Conservation (phyloP, 2,888 invertebrate genomes). For the Platypus cylindrus region DNA sequence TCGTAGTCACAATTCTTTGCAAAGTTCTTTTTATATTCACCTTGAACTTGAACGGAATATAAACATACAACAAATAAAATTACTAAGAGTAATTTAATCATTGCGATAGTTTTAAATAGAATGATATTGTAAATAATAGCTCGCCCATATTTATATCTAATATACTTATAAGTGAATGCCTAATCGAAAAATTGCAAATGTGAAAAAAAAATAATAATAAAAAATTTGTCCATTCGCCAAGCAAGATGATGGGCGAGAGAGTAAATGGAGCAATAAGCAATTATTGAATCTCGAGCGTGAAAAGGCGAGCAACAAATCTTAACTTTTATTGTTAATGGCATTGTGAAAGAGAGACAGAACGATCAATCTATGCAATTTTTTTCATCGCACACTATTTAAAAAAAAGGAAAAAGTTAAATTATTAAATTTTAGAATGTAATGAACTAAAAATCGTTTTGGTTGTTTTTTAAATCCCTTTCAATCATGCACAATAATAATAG, state of each 20-base stretch:
- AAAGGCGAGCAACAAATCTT: slow-evolving; percentile 10
- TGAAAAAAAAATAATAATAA: slow-evolving; percentile 8
- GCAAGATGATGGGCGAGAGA: slow-evolving; percentile 5
- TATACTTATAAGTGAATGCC: no score
- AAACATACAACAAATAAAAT: background rate
- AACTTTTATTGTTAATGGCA: no score
- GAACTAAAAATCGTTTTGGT: slow-evolving; percentile 9
- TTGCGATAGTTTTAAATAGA: slow-evolving; percentile 2
- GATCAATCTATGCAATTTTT: slow-evolving; percentile 6
- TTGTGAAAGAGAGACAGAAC: slow-evolving; percentile 6
- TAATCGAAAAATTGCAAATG: slow-evolving; percentile 5
- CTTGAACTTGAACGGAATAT: slow-evolving; percentile 20
- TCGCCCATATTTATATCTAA: slow-evolving; percentile 10
- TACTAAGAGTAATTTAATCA: slow-evolving; percentile 2
- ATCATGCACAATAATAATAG: no score
- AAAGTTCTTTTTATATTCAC: slow-evolving; percentile 29
- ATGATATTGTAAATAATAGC: slow-evolving; percentile 5
- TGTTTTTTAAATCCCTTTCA: slow-evolving; percentile 5
- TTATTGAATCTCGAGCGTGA: slow-evolving; percentile 11
- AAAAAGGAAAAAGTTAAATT: slow-evolving; percentile 11
- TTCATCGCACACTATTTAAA: slow-evolving; percentile 1
- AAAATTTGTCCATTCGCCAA: slow-evolving; percentile 10
- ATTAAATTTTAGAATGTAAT: slow-evolving; percentile 8
- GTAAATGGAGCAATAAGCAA: slow-evolving; percentile 14
- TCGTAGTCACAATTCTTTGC: slow-evolving; percentile 42